Conservation (phyloP, 2,888 invertebrate species). For the Ellobium chinense region DNA sequence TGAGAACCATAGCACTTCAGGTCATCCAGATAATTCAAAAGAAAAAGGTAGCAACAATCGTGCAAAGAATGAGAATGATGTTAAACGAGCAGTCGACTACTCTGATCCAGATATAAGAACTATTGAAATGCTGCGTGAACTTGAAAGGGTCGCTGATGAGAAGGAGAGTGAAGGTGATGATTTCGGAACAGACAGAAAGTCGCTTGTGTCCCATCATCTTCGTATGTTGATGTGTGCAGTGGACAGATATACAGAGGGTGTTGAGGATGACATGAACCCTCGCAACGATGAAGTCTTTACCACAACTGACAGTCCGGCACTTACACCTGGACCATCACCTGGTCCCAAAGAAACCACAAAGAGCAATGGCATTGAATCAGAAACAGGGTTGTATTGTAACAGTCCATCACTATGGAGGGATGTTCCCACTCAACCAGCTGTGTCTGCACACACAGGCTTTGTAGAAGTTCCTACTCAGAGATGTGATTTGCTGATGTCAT, state of each 20-base stretch:
- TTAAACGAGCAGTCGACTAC: constrained; percentile 11
- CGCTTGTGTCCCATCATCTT: constrained; percentile 45
- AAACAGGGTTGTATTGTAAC: too few relatives aligned
- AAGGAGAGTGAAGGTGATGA: constrained; percentile 37
- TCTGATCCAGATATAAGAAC: constrained; percentile 40
- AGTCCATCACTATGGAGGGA: too few relatives aligned
- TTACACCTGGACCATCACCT: constrained; percentile 3
- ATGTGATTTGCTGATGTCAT: background rate
- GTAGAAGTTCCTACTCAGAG: background rate
- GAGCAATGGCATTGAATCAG: background rate
- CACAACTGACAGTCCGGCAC: constrained; percentile 16
- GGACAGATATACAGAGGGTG: constrained; percentile 41
- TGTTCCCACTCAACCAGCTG: background rate
- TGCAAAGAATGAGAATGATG: background rate
- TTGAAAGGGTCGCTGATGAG: constrained; percentile 45
- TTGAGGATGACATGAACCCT: constrained; percentile 22
- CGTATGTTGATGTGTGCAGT: constrained; percentile 47
- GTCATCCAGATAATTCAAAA: background rate
- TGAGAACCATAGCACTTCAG: background rate
- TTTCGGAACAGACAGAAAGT: constrained; percentile 31
- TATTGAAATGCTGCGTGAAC: constrained; percentile 45
- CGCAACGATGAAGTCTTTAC: constrained; percentile 20
- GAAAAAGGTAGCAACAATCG: background rate
- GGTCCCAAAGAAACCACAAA: background rate
- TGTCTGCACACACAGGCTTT: background rate